These are phyloP conservation scores for Byasa hedistus DNA, from an alignment of 2,888 invertebrate species.

Conservation along the genomic window DNA sequence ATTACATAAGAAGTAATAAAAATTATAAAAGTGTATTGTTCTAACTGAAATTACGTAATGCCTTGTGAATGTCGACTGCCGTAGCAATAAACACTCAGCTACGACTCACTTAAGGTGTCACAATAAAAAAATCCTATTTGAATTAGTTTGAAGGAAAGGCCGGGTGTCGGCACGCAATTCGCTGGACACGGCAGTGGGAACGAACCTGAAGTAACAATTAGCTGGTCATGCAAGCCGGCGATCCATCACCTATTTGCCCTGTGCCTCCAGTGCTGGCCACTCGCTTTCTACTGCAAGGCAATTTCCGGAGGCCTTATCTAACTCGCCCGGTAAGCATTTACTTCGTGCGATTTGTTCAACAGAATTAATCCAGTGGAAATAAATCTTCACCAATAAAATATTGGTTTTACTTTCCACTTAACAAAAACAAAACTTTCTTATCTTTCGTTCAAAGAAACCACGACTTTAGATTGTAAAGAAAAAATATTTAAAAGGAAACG, in stretches of 20 bases:
- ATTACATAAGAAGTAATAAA: neutral
- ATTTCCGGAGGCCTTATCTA: constrained; percentile 76
- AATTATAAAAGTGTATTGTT: neutral
- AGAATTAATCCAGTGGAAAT: constrained; percentile 68
- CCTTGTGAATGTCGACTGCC: constrained; percentile 21
- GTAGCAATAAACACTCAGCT: constrained; percentile 42
- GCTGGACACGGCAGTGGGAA: constrained; percentile 45
- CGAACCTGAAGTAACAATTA: constrained; percentile 74
- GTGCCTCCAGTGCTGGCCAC: constrained; percentile 64
- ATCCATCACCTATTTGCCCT: constrained; percentile 75
- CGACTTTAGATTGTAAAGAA: too few species aligned
- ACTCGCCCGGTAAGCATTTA: constrained; percentile 60
- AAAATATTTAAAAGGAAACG: too few species aligned
- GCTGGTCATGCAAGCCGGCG: constrained; percentile 72
- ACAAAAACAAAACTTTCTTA: neutral
- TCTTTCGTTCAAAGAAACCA: neutral
- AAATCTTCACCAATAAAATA: constrained; percentile 55
- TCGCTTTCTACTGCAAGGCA: constrained; percentile 71
- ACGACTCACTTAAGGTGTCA: constrained; percentile 48
- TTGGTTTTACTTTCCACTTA: neutral
- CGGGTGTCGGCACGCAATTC: constrained; percentile 56
- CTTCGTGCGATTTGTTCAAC: constrained; percentile 70
- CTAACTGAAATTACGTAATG: constrained; percentile 16
- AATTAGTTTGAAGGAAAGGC: constrained; percentile 62
- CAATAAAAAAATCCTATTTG: constrained; percentile 50